phyloP scores from a whole-genome alignment of 2,888 invertebrate genomes.

The Cataglyphis livida region DNA sequence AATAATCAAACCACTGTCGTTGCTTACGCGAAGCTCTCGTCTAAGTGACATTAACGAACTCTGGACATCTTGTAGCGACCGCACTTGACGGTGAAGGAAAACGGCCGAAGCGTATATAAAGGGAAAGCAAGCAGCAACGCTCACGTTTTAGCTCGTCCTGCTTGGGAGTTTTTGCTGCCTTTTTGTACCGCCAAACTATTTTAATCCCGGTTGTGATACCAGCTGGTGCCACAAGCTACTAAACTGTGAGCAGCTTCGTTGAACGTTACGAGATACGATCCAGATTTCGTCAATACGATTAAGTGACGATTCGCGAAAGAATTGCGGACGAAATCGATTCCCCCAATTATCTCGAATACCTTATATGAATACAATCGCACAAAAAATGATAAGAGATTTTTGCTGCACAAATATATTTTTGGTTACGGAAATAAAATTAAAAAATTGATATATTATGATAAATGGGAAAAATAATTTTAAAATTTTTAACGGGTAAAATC shows the following conservation, averaged over 20 bases:
- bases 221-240: constrained; percentile 61
- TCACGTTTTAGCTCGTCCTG: constrained; percentile 38
- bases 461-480: not conserved
- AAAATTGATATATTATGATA: not conserved
- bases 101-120: constrained; percentile 23
- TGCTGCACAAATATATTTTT: not conserved
- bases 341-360: not conserved
- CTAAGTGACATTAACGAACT: constrained; percentile 67
- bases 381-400: not conserved
- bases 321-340: not conserved
- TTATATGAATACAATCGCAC: not conserved
- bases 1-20: constrained; percentile 55
- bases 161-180: constrained; percentile 43
- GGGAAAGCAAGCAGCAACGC: constrained; percentile 23
- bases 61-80: constrained; percentile 51
- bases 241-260: constrained; percentile 62
- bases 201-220: constrained; percentile 66
- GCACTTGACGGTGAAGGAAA: constrained; percentile 54
- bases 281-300: constrained; percentile 59
- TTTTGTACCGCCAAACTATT: constrained; percentile 66
- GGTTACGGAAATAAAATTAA: not conserved
- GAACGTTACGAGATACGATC: constrained; percentile 55
- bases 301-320: constrained; percentile 19
- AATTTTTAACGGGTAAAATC: not conserved
- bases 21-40: constrained; percentile 50